These are phyloP conservation scores for Oasisia sp. DNA, from an alignment of 2,888 invertebrate genomes.

Conservation along the genomic window DNA sequence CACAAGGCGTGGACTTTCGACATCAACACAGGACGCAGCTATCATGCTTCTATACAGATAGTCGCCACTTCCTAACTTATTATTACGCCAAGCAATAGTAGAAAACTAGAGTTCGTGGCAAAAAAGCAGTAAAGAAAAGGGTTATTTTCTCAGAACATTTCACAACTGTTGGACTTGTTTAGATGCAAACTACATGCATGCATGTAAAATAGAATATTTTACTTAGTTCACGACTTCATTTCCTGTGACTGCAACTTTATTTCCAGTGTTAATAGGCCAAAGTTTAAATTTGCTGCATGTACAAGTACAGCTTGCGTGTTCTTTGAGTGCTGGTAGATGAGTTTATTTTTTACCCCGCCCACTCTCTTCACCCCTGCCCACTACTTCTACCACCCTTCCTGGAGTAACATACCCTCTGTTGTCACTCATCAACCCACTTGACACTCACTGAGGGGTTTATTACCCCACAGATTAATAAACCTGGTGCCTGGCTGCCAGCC, in stretches of 20 bases:
- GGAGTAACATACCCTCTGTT: neutral
- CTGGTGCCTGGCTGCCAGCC: neutral
- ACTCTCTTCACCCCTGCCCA: neutral
- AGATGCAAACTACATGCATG: too few relatives aligned
- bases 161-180: too few relatives aligned
- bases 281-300: neutral
- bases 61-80: too few relatives aligned
- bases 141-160: neutral
- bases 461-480: neutral
- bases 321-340: neutral
- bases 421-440: conserved; percentile 5
- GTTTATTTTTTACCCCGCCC: neutral
- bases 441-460: neutral
- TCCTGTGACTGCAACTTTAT: neutral
- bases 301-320: neutral
- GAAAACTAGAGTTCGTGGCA: neutral
- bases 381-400: neutral
- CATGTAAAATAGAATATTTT: neutral
- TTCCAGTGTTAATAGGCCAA: neutral
- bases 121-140: neutral
- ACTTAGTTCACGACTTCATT: neutral
- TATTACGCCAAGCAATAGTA: neutral
- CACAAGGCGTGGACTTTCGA: neutral
- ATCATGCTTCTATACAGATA: neutral
- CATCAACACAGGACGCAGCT: neutral